Evolutionary conservation across 2,888 invertebrate species (phyloP), one percentile per base, ranked within the genome.

Genomic region (Macrosiphum euphorbiae): DNA sequence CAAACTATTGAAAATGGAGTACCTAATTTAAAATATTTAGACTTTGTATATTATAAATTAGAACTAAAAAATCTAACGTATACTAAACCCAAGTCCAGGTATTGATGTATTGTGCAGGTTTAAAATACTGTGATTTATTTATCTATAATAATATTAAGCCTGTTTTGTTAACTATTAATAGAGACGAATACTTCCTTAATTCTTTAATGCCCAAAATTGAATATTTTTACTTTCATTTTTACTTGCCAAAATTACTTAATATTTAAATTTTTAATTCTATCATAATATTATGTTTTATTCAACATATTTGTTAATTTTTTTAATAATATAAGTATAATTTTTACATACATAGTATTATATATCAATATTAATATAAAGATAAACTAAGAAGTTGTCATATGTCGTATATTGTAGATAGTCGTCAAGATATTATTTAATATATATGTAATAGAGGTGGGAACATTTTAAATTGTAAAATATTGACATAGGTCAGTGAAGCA

Each of bases 191-290:
- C 67, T 67, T 67, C n/a, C 67, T 67, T 67, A 67, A 67, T 67
- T 67, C 67, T n/a, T 67, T 67, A n/a, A n/a, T 67, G n/a, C 67
- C 67, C n/a, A 67, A n/a, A 67, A n/a, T 67, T 67, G 67, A n/a
- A n/a, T 67, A 67, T 67, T 67, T 67, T 67, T 67, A 67, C 67
- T 67, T 67, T 58, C 7, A 47, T 47, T 47, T 47, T 47, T 47
- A 47, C 10, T 47, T 47, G 13, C 67, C 67, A 67, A 67, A 67
- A 67, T n/a, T 67, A 67, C 10, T 67, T 67, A n/a, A n/a, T n/a
- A n/a, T 55, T 55, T 55, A 67, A 67, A 67, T n/a, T n/a, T 67
- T 67, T 28, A 67, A 67, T 67, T 67, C n/a, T n/a, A 67, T n/a
- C 13, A 67, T 67, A n/a, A 67, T n/a, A 67, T n/a, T 67, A n/a